Evolutionary conservation across 2,888 invertebrate genomes (phyloP), one percentile per base, ranked within the genome.

Genomic region (Folsomia manolachei): DNA sequence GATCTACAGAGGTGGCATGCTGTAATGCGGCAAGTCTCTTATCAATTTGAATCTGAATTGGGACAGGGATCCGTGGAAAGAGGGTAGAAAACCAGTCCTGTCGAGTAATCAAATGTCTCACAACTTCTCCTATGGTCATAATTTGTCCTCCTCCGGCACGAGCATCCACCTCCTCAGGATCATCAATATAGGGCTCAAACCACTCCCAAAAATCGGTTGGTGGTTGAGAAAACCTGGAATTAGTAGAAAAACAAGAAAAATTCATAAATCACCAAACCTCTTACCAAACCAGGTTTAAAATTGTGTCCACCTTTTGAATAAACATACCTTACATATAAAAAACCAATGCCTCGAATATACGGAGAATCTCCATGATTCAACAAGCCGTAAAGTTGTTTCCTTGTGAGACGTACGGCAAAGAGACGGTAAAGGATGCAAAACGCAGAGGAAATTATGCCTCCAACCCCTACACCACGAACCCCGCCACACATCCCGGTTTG

Each of bases 401-500:
- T 89, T n/a, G 99, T 98, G 80, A 99, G 87, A 81, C 94, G 91
- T 82, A 99, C 86, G 0, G 98, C 98, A 86, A 95, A 99, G 77
- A 99, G 86, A 85, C 99, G 98, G 86, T 97, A 99, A 39, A 99
- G 88, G n/a, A 99, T 88, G 84, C 99, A 99, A 85, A 94, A 99
- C 0, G 99, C 98, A 73, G 98, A 97, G n/a, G 97, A 97, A 23
- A 99, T 98, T 75, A 99, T 98, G 66, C 99, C 99, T 69, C 99
- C 99, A 56, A 98, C 98, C 53, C 99, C 99, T 27, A 99, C 99
- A 27, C 99, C 99, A 78, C 99, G 89, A 88, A 95, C 97, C 86
- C 98, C 98, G 84, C 99, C 99, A 90, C 99, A 99, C 98, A 99
- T 99, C 84, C 99, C 99, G 27, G 97, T 98, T 86, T 98, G 97